Conservation (phyloP, 2,113 vertebrate genomes). For the Alethe castanea region DNA sequence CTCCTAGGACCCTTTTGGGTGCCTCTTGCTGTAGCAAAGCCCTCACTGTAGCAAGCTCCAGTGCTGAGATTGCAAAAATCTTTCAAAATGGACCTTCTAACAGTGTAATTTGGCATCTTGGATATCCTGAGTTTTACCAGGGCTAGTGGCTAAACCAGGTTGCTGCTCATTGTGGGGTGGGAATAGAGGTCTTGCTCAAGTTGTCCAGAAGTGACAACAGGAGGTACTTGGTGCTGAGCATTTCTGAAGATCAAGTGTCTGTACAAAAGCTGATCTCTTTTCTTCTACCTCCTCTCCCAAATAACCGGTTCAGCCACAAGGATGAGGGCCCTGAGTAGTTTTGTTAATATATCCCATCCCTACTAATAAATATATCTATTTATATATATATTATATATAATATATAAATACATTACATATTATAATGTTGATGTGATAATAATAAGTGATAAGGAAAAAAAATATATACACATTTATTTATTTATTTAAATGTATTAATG, state of each 20-base stretch:
- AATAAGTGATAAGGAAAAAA: too few species aligned
- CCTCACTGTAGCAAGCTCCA: neutral
- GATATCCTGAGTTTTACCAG: neutral
- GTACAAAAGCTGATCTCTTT: neutral
- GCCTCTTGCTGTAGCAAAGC: neutral
- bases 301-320: neutral
- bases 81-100: neutral
- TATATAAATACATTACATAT: neutral
- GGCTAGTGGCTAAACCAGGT: neutral
- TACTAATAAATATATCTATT: neutral
- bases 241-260: neutral
- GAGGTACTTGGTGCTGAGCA: neutral
- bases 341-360: neutral
- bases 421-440: neutral
- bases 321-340: neutral
- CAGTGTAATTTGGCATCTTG: neutral
- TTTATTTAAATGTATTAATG: neutral
- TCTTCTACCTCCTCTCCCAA: neutral
- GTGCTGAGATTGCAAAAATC: neutral
- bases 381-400: neutral
- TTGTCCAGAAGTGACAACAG: neutral
- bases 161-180: neutral
- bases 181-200: neutral
- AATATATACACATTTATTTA: too few species aligned
- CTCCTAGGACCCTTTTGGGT: neutral